phyloP scores from a whole-genome alignment of 1,140 invertebrate species.

The Temnothorax longispinosus region DNA sequence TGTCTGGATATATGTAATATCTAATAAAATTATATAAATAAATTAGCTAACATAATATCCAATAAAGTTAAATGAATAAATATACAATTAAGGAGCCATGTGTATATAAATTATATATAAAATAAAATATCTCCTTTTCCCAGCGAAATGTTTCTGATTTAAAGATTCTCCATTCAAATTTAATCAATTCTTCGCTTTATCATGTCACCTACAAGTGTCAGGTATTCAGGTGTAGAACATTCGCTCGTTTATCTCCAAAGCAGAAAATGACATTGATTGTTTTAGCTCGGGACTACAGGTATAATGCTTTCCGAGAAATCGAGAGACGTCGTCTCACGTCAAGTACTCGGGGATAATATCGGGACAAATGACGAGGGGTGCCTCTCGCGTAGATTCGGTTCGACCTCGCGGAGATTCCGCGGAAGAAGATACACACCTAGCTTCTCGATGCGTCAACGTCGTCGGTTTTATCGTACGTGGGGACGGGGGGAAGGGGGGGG shows the following conservation, averaged over 20 bases:
- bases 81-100: not conserved
- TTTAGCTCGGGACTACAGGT: not conserved
- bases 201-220: not conserved
- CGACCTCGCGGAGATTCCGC: constrained; percentile 20
- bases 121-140: not conserved
- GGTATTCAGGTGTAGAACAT: not conserved
- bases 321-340: not conserved
- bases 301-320: not conserved
- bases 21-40: not conserved
- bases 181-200: not conserved
- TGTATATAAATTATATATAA: not conserved
- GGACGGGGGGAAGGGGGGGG: too few relatives aligned
- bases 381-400: not conserved
- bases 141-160: not conserved
- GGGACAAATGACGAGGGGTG: not conserved
- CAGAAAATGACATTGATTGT: constrained; percentile 30
- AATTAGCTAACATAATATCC: not conserved
- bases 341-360: constrained; percentile 1
- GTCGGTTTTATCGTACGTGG: constrained; percentile 69
- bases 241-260: not conserved
- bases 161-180: not conserved
- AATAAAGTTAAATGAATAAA: not conserved
- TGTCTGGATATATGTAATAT: not conserved
- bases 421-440: not conserved
- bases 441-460: constrained; percentile 31